phyloP scores from a whole-genome alignment of 1,140 invertebrate genomes.

The Rhizoglyphus robini region DNA sequence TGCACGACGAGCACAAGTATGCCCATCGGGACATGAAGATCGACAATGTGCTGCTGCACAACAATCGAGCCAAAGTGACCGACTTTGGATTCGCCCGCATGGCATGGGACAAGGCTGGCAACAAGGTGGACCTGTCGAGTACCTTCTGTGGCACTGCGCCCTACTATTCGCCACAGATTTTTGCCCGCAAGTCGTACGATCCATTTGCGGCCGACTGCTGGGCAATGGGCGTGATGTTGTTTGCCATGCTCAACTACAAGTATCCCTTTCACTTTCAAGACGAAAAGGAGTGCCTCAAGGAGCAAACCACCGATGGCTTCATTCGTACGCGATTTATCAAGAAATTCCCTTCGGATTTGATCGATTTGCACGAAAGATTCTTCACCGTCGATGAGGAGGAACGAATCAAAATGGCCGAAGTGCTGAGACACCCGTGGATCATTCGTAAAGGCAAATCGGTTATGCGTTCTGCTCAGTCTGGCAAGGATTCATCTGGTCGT shows the following conservation, averaged over 20 bases:
- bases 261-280: slow-evolving; percentile 37
- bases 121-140: slow-evolving; percentile 15
- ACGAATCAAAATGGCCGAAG: slow-evolving; percentile 49
- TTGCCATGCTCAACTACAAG: slow-evolving; percentile 28
- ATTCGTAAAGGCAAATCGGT: slow-evolving; percentile 5
- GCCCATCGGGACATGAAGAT: slow-evolving; percentile 20
- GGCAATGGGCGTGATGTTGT: no score
- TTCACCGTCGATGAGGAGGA: slow-evolving; percentile 61
- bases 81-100: slow-evolving; percentile 17
- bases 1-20: slow-evolving; percentile 14
- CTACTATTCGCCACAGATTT: no score
- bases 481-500: no score
- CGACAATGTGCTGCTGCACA: no score
- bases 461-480: no score
- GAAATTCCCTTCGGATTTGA: slow-evolving; percentile 45
- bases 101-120: not conserved
- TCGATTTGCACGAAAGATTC: slow-evolving; percentile 43
- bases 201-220: slow-evolving; percentile 27
- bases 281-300: slow-evolving; percentile 30
- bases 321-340: slow-evolving; percentile 47
- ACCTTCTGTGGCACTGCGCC: slow-evolving; percentile 26
- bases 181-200: slow-evolving; percentile 25
- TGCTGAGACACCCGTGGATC: slow-evolving; percentile 24
- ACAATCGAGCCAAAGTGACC: no score
- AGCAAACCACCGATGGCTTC: slow-evolving; percentile 54